A percentile compares a stretch with the other conserved stretches of the same genome.
These are phyloP conservation scores for Cheirogaleus medius DNA, from an alignment of 2,113 vertebrate genomes.

Conservation along the genomic window DNA sequence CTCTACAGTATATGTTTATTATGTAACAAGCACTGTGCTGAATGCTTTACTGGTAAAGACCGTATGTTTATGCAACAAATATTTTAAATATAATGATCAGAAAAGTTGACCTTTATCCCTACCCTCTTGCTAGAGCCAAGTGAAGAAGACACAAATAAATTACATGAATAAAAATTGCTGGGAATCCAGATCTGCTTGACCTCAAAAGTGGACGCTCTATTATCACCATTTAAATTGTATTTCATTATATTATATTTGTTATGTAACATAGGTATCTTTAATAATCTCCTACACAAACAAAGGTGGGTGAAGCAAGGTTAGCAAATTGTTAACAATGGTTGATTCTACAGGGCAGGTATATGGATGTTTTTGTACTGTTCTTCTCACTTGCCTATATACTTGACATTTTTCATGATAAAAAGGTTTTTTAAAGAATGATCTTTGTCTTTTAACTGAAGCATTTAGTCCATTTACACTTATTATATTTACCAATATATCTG, in stretches of 20 bases:
- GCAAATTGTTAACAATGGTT: not conserved
- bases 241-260: not conserved
- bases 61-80: not conserved
- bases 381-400: not conserved
- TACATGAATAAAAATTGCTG: not conserved
- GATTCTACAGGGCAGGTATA: too few species aligned
- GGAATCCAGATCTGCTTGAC: not conserved
- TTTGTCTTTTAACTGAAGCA: slow-evolving; percentile 60
- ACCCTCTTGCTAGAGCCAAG: not conserved
- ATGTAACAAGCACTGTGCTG: not conserved
- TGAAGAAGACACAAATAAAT: not conserved
- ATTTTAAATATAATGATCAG: not conserved
- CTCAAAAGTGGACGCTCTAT: not conserved
- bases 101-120: not conserved
- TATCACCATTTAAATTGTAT: not conserved
- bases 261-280: not conserved
- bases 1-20: not conserved
- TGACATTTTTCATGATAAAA: not conserved
- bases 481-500: slow-evolving; percentile 17
- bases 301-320: not conserved
- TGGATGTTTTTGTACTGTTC: not conserved
- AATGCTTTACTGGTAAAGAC: not conserved
- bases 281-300: not conserved
- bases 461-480: slow-evolving; percentile 66
- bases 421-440: not conserved